Evolutionary conservation across 2,888 invertebrate species (phyloP).

Genomic region (Bombylius major): DNA sequence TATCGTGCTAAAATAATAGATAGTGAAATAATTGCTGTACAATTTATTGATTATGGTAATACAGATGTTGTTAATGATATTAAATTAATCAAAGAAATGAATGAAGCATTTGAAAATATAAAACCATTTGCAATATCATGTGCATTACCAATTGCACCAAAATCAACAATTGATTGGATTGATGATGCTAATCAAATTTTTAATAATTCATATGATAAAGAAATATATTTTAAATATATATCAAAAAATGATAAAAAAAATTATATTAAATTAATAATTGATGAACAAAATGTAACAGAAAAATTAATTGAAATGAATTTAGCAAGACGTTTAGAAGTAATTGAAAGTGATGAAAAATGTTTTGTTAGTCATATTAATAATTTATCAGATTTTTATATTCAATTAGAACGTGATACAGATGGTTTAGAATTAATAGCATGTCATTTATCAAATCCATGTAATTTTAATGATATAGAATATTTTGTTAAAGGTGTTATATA

Average conservation of each 20-base stretch:
- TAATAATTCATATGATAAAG: slow-evolving; percentile 29
- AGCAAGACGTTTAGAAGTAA: slow-evolving; percentile 43
- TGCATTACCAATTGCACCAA: slow-evolving; percentile 53
- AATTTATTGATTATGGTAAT: slow-evolving; percentile 69
- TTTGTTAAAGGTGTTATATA: slow-evolving; percentile 45
- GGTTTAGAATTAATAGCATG: slow-evolving; percentile 47
- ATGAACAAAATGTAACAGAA: slow-evolving; percentile 48
- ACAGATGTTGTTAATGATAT: slow-evolving; percentile 58
- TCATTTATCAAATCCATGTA: slow-evolving; percentile 43
- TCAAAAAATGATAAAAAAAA: slow-evolving; percentile 22
- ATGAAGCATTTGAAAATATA: slow-evolving; percentile 43
- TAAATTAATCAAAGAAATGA: slow-evolving; percentile 47
- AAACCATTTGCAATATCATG: slow-evolving; percentile 49
- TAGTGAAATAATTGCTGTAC: slow-evolving; percentile 60
- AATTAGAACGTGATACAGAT: slow-evolving; percentile 50
- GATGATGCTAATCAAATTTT: slow-evolving; percentile 49
- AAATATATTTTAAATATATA: slow-evolving; percentile 34
- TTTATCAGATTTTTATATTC: slow-evolving; percentile 66
- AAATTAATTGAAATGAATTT: slow-evolving; percentile 45
- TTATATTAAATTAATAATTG: slow-evolving; percentile 51
- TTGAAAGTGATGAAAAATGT: slow-evolving; percentile 46
- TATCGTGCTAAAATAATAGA: slow-evolving; percentile 83
- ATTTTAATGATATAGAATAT: slow-evolving; percentile 39
- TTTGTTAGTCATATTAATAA: slow-evolving; percentile 63
- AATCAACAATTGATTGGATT: slow-evolving; percentile 52